Conservation (phyloP, 2,888 invertebrate species). For the Hermaeophaga mercurialis region DNA sequence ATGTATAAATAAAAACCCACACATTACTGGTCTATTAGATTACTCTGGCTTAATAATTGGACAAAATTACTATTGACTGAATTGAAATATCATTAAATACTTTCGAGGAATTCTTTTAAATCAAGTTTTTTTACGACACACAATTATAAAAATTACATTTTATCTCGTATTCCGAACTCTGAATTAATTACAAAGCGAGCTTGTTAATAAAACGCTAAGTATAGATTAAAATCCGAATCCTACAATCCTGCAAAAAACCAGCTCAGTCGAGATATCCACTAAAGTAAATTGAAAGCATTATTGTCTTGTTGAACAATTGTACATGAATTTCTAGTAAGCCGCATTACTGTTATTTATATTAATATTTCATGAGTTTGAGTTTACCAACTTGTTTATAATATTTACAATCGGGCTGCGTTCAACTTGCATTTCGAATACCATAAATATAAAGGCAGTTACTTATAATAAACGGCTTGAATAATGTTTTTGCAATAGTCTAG, state of each 20-base stretch:
- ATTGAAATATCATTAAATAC: no score
- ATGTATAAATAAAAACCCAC: no score
- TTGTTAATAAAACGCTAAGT: not conserved
- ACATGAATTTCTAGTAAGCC: conserved; percentile 13
- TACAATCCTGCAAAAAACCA: not conserved
- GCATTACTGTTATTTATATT: conserved; percentile 5
- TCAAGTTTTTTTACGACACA: no score
- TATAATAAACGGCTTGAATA: no score
- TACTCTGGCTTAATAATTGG: no score
- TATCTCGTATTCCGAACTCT: not conserved
- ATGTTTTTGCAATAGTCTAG: no score
- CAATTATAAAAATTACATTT: no score
- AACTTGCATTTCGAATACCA: not conserved
- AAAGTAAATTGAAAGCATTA: conserved; percentile 3
- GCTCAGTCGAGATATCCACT: not conserved
- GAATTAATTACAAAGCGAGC: not conserved
- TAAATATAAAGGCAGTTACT: not conserved
- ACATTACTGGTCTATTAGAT: no score
- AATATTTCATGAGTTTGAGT: conserved; percentile 10
- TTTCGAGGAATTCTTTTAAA: no score
- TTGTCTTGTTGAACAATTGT: conserved; percentile 11
- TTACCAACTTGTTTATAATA: conserved; percentile 8
- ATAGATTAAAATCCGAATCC: not conserved
- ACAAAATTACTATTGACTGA: no score
- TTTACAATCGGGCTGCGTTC: not conserved